A percentile compares a stretch with the other conserved stretches of the same genome.
Conservation (phyloP, 37 sponge, comb jelly and placozoan species). For the Bolinopsis microptera region DNA sequence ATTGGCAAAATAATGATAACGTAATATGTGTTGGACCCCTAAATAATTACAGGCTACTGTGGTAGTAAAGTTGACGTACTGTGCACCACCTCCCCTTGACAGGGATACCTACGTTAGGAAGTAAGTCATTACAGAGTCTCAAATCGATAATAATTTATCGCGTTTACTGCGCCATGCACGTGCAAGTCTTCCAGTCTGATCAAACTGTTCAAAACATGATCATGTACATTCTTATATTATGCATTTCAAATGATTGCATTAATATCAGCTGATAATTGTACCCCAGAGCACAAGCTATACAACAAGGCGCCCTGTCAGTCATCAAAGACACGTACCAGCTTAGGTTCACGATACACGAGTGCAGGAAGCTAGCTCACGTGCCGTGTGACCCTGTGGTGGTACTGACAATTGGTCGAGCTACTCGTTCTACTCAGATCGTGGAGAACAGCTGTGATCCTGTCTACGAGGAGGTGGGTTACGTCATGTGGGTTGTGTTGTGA, state of each 20-base stretch:
- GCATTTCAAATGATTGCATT: too few species aligned
- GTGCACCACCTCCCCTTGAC: neutral
- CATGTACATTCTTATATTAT: too few species aligned
- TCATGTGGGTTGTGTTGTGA: too few species aligned
- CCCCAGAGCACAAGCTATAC: neutral
- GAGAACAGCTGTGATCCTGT: neutral
- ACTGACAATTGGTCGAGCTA: neutral
- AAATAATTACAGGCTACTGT: neutral
- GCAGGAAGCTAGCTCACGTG: neutral
- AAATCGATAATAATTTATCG: too few species aligned
- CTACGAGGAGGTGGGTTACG: neutral
- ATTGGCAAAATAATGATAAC: too few species aligned
- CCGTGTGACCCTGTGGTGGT: slow-evolving; percentile 16
- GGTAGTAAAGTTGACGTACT: neutral
- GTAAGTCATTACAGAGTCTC: neutral
- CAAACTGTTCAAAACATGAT: too few species aligned
- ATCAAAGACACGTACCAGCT: slow-evolving; percentile 2
- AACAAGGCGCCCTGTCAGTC: slow-evolving; percentile 2
- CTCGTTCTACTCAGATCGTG: slow-evolving; percentile 10
- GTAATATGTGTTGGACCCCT: too few species aligned
- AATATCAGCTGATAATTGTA: too few species aligned
- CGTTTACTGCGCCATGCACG: too few species aligned
- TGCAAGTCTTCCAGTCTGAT: too few species aligned
- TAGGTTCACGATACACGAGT: slow-evolving; percentile 21
- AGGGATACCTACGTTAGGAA: neutral